These are phyloP conservation scores for Argyra leucocephala DNA, from an alignment of 2,888 invertebrate species.

Conservation along the genomic window DNA sequence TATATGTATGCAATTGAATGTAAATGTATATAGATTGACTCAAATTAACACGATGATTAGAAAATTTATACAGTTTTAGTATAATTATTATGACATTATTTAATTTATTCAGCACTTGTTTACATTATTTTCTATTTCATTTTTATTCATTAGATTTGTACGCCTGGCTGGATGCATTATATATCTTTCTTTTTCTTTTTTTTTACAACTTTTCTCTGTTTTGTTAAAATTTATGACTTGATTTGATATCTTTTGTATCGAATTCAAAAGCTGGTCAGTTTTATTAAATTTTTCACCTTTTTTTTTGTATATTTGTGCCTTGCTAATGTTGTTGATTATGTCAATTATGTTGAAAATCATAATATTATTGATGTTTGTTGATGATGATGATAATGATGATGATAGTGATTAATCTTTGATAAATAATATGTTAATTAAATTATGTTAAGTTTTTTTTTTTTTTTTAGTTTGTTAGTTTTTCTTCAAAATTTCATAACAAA, in stretches of 20 bases:
- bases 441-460: not conserved
- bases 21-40: too few species aligned
- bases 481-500: not conserved
- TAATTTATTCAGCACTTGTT: slow-evolving; percentile 6
- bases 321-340: not conserved
- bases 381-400: not conserved
- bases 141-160: too few species aligned
- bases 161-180: too few species aligned
- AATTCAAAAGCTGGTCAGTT: not conserved
- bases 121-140: not conserved
- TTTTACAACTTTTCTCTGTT: not conserved
- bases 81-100: not conserved
- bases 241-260: not conserved
- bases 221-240: not conserved
- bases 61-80: too few species aligned
- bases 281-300: not conserved
- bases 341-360: not conserved
- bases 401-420: not conserved
- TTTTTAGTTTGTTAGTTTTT: not conserved
- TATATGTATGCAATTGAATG: too few species aligned
- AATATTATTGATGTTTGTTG: not conserved
- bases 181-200: too few species aligned
- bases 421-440: not conserved
- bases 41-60: too few species aligned
- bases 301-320: not conserved